Percentiles rank a stretch among this genome's conserved stretches.
Conservation (phyloP, 2,113 vertebrate species). For the Stigmatopora nigra region DNA sequence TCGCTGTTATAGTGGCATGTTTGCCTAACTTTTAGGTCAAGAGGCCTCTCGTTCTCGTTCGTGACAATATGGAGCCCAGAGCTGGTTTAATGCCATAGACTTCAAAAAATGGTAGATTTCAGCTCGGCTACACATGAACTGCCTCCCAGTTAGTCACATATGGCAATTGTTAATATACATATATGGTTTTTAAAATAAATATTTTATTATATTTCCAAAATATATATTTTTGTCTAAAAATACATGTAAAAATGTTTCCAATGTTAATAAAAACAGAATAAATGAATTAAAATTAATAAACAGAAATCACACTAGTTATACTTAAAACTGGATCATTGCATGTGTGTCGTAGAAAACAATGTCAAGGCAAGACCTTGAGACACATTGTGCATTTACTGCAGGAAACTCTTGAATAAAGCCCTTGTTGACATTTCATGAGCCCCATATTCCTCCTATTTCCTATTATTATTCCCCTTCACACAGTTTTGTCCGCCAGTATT, state of each 20-base stretch:
- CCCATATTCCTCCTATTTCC: constrained; percentile 35
- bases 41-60: constrained; percentile 38
- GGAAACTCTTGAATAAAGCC: constrained; percentile 33
- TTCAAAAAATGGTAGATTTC: constrained; percentile 19
- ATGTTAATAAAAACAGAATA: too few relatives aligned
- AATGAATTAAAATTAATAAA: too few relatives aligned
- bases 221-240: too few relatives aligned
- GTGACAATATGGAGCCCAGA: constrained; percentile 11
- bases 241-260: too few relatives aligned
- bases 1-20: constrained; percentile 34
- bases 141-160: constrained; percentile 6
- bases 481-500: constrained; percentile 1
- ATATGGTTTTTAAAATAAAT: too few relatives aligned
- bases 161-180: not conserved
- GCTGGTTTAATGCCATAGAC: constrained; percentile 21
- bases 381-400: constrained; percentile 46
- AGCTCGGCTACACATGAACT: constrained; percentile 10
- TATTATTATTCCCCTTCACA: constrained; percentile 13
- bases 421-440: constrained; percentile 48
- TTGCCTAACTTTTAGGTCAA: constrained; percentile 32
- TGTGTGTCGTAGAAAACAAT: constrained; percentile 31
- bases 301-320: too few relatives aligned
- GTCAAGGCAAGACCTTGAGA: constrained; percentile 36
- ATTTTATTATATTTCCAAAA: too few relatives aligned
- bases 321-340: constrained; percentile 14